A percentile compares a stretch with the other conserved stretches of the same genome.
Evolutionary conservation across 2,113 vertebrate genomes (phyloP).

Genomic region (Tragulus kanchil): DNA sequence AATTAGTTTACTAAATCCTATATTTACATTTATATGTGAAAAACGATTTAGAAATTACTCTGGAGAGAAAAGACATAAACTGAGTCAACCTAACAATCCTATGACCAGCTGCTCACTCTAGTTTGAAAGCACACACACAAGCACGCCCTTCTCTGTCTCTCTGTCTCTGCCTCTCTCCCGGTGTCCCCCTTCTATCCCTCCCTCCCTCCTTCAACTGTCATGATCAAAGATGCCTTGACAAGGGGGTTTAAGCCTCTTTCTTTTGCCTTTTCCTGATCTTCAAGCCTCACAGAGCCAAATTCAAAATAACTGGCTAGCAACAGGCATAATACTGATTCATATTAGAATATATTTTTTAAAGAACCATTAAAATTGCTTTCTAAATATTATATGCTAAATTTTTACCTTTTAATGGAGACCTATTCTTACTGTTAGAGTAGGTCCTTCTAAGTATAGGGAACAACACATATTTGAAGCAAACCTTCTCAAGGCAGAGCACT

Average conservation of each 20-base stretch:
- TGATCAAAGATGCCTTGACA: slow-evolving; percentile 70
- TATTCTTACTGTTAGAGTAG: slow-evolving; percentile 4
- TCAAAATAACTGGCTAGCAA: slow-evolving; percentile 71
- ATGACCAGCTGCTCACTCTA: slow-evolving; percentile 73
- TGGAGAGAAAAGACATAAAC: slow-evolving; percentile 72
- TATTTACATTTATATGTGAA: slow-evolving; percentile 81
- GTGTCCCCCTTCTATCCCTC: neutral
- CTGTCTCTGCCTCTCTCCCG: neutral
- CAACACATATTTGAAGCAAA: neutral
- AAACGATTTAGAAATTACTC: slow-evolving; percentile 77
- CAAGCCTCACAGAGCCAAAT: slow-evolving; percentile 63
- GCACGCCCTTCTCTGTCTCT: neutral
- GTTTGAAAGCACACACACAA: slow-evolving; percentile 77
- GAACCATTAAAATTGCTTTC: slow-evolving; percentile 52
- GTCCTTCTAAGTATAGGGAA: slow-evolving; percentile 47
- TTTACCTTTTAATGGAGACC: slow-evolving; percentile 54
- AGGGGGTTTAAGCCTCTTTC: slow-evolving; percentile 69
- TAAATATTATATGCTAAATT: slow-evolving; percentile 46
- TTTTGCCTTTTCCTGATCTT: slow-evolving; percentile 63
- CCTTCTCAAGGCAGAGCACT: slow-evolving; percentile 60
- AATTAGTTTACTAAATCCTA: slow-evolving; percentile 85
- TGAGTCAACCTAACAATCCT: slow-evolving; percentile 70
- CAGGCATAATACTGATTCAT: slow-evolving; percentile 48
- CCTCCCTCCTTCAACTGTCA: neutral
- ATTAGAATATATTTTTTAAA: slow-evolving; percentile 44